phyloP scores from a whole-genome alignment of 2,888 invertebrate genomes.

The Galeopsomyia nigrocyanea region DNA sequence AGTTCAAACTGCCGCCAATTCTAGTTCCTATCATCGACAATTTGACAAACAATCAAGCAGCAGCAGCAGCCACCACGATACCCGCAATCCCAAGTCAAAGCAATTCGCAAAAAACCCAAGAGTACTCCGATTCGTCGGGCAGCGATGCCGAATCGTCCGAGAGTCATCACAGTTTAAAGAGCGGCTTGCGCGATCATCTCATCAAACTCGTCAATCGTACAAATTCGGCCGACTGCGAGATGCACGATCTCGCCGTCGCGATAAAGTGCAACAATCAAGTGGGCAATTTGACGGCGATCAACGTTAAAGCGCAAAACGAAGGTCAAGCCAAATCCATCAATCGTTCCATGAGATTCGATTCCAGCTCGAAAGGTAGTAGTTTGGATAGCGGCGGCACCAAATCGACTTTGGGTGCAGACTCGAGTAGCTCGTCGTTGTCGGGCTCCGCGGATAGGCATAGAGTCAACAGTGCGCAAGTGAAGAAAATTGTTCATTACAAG shows the following conservation, averaged over 20 bases:
- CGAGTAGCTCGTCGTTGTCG: slow-evolving; percentile 57
- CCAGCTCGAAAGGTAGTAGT: slow-evolving; percentile 58
- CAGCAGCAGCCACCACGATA: slow-evolving; percentile 50
- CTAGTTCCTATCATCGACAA: slow-evolving; percentile 78
- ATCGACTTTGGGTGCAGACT: slow-evolving; percentile 58
- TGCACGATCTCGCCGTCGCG: slow-evolving; percentile 20
- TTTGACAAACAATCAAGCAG: slow-evolving; percentile 63
- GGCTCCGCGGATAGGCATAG: slow-evolving; percentile 57
- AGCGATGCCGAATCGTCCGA: slow-evolving; percentile 63
- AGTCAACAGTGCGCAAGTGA: slow-evolving; percentile 61
- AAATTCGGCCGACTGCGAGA: slow-evolving; percentile 44
- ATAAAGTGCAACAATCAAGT: slow-evolving; percentile 66
- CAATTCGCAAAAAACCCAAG: slow-evolving; percentile 1
- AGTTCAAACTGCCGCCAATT: slow-evolving; percentile 77
- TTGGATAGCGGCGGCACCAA: slow-evolving; percentile 58
- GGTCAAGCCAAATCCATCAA: slow-evolving; percentile 47
- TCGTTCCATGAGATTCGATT: slow-evolving; percentile 11
- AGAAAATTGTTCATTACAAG: slow-evolving; percentile 71
- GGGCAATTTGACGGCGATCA: slow-evolving; percentile 66
- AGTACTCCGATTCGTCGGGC: slow-evolving; percentile 48
- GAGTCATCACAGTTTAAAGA: slow-evolving; percentile 60
- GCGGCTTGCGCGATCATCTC: slow-evolving; percentile 57
- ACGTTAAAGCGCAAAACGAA: slow-evolving; percentile 20
- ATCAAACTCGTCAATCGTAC: slow-evolving; percentile 48
- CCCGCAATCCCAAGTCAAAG: slow-evolving; percentile 14